Evolutionary conservation across 92 coral and sea anemone species (phyloP), one percentile per base, ranked within the genome.

Genomic region (Virgularia gustaviana): DNA sequence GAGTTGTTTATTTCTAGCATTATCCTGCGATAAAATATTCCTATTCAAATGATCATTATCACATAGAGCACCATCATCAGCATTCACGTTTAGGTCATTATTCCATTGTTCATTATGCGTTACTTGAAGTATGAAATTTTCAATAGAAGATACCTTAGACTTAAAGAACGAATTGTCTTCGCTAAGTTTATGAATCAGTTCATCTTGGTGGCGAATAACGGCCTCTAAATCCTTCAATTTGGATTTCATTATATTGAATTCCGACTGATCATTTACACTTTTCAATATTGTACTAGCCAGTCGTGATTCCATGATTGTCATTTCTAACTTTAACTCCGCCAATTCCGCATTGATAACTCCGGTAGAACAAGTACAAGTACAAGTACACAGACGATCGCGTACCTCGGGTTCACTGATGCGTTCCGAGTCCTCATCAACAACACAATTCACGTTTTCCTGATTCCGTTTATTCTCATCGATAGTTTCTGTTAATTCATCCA

Each of bases 151-250:
- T 56, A 56, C 9, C 33, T 56, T 56, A 7, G 63, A 56, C 16
- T 56, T 56, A 28, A 56, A 29, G n/a, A 29, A 15, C 23, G 33
- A 56, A 56, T 56, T 56, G 16, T 56, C 63, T 56, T 54, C 5
- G 9, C 32, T 23, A 22, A 54, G 61, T 22, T 24, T 54, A 23
- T 4, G 31, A 23, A 54, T 54, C 22, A 23, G 32, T 13, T 54
- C 61, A 0, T 54, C 31, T 23, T 54, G 61, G 22, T 54, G 61
- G 11, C 61, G 61, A 35, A 54, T n/a, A 23, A 54, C 31, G 29
- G 32, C 61, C 29, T 54, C 61, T n/a, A 54, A 23, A n/a, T 54
- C 61, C 22, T 54, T 54, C 6, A 54, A 13, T 54, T 54, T 54
- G 11, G 22, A n/a, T 18, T 54, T n/a, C 11, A 54, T 30, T n/a